Base-by-base conservation (phyloP, 2,888 invertebrate genomes). In the Eugnorisma glareosa region DNA sequence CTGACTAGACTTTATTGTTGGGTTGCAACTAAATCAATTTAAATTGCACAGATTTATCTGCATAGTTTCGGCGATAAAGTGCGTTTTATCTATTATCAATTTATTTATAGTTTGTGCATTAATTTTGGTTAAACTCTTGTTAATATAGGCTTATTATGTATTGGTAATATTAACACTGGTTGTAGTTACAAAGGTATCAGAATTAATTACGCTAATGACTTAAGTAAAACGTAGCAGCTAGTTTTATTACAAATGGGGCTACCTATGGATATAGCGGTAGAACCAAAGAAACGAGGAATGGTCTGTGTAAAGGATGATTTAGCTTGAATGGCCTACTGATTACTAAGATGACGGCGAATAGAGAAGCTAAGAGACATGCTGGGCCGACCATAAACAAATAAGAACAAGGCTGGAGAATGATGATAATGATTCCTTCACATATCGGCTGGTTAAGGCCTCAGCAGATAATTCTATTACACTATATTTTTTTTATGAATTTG, bases 11-110 rank as follows among this genome's bases (percentile, higher is more conserved):
- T 86, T 82, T 86, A 82, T 57, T 40, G 72, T 28, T 67, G 10
- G 13, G 2, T 8, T 51, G 57, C 66, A 75, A 75, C 86, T 86
- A 86, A 84, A 82, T 84, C 83, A 84, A 84, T 84, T 85, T 75
- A 86, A 84, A 82, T 82, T 64, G 15, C 31, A n/a, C 31, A 64
- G 83, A 84, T 82, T 84, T 84, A 84, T 86, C 54, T 73, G 24
- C 66, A 78, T 70, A 75, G 74, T 78, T 78, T 67, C 15, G 24
- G 73, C 75, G 75, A 86, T 84, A 84, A 73, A 75, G 79, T 78
- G 54, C 28, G 35, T 69, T 86, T 85, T 81, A 85, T 85, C 75
- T 79, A 73, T 75, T 82, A 61, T 72, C 37, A 57, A 72, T 66
- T 67, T 75, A 85, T 69, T 73, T 82, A 64, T 40, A 69, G 78